Evolutionary conservation across 2,797 vertebrate genomes (phyloP), one percentile per base, ranked within the genome.

Genomic region (Tapera naevia): DNA sequence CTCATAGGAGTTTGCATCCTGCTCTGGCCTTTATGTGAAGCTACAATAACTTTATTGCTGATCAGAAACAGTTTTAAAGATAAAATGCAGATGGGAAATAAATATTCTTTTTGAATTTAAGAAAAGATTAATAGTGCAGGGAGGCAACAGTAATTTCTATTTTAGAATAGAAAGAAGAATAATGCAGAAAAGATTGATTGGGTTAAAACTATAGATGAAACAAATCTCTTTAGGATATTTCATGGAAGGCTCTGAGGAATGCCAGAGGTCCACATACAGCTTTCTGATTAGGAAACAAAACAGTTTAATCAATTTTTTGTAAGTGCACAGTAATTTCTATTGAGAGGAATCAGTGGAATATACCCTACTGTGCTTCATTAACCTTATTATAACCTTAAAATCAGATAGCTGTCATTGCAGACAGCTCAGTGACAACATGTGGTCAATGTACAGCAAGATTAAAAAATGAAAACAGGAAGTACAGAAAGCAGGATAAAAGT

Each of bases 161-260:
- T 94, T 95, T 88, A 95, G n/a, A n/a, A n/a, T 89, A 61, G 80
- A 94, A 86, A 88, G 76, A 92, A 89, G 62, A 95, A 87, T 80
- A 90, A 93, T 66, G 51, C 30, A 80, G 89, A 80, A 80, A 94
- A 88, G 75, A 91, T 7, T 62, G 80, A 93, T 73, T 56, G 33
- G 33, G 72, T 69, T 93, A 92, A 94, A 92, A 75, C 28, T 22
- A 80, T 57, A 94, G 85, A 91, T 72, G 43, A 91, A 94, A 95
- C 74, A 89, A 92, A 96, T 81, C 64, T 92, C 79, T 79, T 83
- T 30, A 87, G 50, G 75, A 30, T 91, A 92, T 80, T 94, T 93
- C 72, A 86, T 56, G 54, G 89, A 95, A 91, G 25, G 18, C 58
- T 88, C 58, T 72, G 79, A 91, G 54, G 65, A 92, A 95, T 91